Base-by-base conservation (phyloP, 2,113 vertebrate genomes). In the Arothron firmamentum region DNA sequence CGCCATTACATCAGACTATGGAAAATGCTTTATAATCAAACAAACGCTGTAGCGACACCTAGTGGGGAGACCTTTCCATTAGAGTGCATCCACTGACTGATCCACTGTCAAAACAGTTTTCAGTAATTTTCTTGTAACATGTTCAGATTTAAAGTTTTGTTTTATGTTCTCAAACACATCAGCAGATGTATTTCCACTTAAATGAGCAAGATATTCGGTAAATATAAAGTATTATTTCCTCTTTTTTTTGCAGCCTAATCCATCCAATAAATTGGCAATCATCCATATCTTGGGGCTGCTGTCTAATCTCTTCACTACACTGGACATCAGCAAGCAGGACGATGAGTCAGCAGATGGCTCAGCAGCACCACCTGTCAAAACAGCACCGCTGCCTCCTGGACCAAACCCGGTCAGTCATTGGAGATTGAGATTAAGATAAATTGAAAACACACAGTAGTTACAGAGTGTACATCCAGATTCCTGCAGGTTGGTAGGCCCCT, bases 251-350 rank as follows among this genome's bases (percentile, higher is more conserved):
- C 86, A 99, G 96, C 97, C 96, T 8, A 99, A 98, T 87, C 95
- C 97, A 12, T 98, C 97, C 69, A 99, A 98, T 86, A 98, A 97
- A 59, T 80, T 99, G 87, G 96, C 97, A 38, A 99, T 99, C 79
- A 97, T 99, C 85, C 97, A 99, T 82, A 99, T 99, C 80, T 80
- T 99, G 88, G 97, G 97, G 23, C 91, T 99, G 66, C 92, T 99
- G 42, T 99, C 97, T 82, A 99, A 98, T 81, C 92, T 99, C 65
- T 99, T 99, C 86, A 98, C 96, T 28, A 98, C 97, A 0, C 85
- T 99, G 62, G 96, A 99, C 72, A 94, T 98, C 90, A 98, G 94
- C 89, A 97, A 96, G 82, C 96, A 97, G 0, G 95, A 99, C 14
- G 95, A 98, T 0, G 95, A 98, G 78, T 89, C 90, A 46, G 95